A percentile compares a stretch with the other conserved stretches of the same genome.
phyloP scores from a whole-genome alignment of 2,888 invertebrate species.

The Meteorus colon region DNA sequence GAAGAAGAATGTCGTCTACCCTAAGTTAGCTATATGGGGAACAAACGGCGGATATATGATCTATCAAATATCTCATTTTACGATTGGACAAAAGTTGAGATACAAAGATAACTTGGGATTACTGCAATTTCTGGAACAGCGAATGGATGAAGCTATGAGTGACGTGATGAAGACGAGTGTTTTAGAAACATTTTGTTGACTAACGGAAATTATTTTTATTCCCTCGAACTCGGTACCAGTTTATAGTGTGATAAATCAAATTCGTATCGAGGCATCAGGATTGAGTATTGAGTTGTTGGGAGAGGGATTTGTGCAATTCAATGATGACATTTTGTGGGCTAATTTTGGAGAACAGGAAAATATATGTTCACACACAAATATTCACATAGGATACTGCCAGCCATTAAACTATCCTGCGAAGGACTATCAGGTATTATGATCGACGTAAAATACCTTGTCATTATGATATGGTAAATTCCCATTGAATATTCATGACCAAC shows the following conservation, averaged over 20 bases:
- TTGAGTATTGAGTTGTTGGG: background rate
- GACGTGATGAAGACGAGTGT: background rate
- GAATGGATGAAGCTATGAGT: background rate
- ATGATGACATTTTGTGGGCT: background rate
- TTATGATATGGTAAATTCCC: constrained; percentile 39
- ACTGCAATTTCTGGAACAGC: too few species aligned
- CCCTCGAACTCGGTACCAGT: background rate
- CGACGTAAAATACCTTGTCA: constrained; percentile 39
- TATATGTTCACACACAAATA: constrained; percentile 3
- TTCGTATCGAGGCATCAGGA: background rate
- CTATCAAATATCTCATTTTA: too few species aligned
- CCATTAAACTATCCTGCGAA: constrained; percentile 21
- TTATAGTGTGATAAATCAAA: constrained; percentile 3
- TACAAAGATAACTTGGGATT: too few species aligned
- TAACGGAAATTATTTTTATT: background rate
- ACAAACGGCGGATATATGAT: too few species aligned
- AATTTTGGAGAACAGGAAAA: background rate
- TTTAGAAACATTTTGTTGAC: background rate
- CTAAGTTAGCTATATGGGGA: too few species aligned
- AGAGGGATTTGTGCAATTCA: background rate
- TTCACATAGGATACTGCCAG: constrained; percentile 1
- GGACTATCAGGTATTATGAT: constrained; percentile 27
- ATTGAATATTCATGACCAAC: constrained; percentile 44
- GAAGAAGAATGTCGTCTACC: too few species aligned
- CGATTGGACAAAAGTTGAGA: too few species aligned